Conservation (phyloP, 2,113 vertebrate species). For the Eolophus roseicapilla region DNA sequence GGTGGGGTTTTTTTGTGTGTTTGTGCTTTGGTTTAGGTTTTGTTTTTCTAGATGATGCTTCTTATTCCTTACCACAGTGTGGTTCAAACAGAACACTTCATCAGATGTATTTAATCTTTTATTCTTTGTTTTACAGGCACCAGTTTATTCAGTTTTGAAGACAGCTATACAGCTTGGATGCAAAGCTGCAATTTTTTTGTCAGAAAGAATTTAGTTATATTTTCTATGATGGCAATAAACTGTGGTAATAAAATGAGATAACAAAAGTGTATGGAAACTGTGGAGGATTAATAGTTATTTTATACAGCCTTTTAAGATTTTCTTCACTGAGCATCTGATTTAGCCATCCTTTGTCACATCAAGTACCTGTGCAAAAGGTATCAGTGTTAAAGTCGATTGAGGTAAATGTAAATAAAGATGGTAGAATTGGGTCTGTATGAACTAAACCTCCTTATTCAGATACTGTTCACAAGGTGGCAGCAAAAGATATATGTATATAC, state of each 20-base stretch:
- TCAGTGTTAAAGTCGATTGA: neutral
- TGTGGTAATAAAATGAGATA: neutral
- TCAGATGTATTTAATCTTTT: neutral
- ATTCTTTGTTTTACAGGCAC: conserved; percentile 76
- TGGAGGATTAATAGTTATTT: neutral
- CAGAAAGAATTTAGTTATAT: conserved; percentile 83
- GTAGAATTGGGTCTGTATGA: neutral
- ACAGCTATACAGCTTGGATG: conserved; percentile 89
- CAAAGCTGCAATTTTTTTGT: conserved; percentile 88
- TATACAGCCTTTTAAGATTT: neutral
- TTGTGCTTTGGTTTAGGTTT: neutral
- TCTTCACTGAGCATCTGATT: neutral
- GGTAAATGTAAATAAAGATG: neutral
- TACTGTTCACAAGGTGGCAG: conserved; percentile 34
- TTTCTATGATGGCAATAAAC: neutral
- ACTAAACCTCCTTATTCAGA: neutral
- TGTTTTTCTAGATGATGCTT: neutral
- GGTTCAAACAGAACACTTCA: neutral
- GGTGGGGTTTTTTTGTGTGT: neutral
- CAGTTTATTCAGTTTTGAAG: conserved; percentile 88
- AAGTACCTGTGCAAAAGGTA: neutral
- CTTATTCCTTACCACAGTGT: neutral
- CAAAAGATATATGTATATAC: neutral
- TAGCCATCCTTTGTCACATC: neutral
- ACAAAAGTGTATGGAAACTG: neutral